A percentile compares a stretch with the other conserved stretches of the same genome.
Conservation (phyloP, 2,888 invertebrate species). For the Ramazzottius varieornatus region DNA sequence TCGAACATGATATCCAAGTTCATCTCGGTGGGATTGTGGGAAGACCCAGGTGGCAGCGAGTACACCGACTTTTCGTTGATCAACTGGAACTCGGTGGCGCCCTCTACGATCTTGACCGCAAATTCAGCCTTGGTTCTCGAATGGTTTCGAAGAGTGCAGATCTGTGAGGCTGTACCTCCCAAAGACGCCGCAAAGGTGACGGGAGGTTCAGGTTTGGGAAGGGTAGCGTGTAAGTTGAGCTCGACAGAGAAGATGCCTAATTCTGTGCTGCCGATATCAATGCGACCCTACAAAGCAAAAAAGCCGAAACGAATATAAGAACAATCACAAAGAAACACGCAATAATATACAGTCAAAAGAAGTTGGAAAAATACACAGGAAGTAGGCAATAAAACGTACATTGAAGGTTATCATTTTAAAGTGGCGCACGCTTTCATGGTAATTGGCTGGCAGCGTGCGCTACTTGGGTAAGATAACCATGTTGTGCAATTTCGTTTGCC, state of each 20-base stretch:
- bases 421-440: too few species aligned
- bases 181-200: background rate
- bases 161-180: background rate
- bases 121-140: background rate
- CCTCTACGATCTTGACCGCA: background rate
- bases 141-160: background rate
- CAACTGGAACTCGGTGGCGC: background rate
- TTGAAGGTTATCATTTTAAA: too few species aligned
- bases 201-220: background rate
- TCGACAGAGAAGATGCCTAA: background rate
- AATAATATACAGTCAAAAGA: background rate
- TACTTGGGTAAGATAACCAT: too few species aligned
- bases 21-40: background rate
- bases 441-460: too few species aligned
- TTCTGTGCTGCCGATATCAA: background rate
- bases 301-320: background rate
- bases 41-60: background rate
- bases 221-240: background rate
- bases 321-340: background rate
- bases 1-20: background rate
- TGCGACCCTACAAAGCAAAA: background rate
- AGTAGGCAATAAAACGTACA: background rate
- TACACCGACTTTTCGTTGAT: background rate
- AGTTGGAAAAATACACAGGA: background rate
- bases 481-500: too few species aligned